Conservation (phyloP, 2,888 invertebrate genomes). For the Girardia tigrina region DNA sequence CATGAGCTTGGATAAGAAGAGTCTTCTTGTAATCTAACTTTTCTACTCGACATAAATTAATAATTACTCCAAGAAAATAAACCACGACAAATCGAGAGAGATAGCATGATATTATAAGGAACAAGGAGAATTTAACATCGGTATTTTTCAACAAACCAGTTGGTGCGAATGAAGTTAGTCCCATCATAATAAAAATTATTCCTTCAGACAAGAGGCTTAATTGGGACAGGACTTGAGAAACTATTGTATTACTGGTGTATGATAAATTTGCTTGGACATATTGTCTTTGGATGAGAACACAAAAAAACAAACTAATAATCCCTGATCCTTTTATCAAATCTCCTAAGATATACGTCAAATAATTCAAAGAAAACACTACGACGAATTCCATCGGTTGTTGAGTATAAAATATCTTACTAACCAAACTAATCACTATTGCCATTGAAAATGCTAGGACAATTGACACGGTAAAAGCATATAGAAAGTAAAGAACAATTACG, state of each 20-base stretch:
- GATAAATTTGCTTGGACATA: slow-evolving; percentile 26
- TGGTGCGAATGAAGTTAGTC: slow-evolving; percentile 21
- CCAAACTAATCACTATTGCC: slow-evolving; percentile 25
- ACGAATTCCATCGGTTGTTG: neutral
- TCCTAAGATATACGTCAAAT: neutral
- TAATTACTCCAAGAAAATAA: neutral
- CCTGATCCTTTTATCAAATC: slow-evolving; percentile 24
- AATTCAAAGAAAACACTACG: slow-evolving; percentile 2
- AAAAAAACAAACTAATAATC: slow-evolving; percentile 23
- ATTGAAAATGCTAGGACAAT: neutral
- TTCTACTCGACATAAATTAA: neutral
- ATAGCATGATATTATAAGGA: neutral
- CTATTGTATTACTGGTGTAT: neutral
- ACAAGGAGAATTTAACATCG: neutral
- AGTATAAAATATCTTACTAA: neutral
- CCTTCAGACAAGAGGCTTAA: slow-evolving; percentile 4
- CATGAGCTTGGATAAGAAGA: neutral
- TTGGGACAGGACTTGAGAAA: neutral
- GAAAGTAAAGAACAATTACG: neutral
- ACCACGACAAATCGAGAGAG: slow-evolving; percentile 25
- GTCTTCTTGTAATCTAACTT: neutral
- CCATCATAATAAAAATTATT: slow-evolving; percentile 24
- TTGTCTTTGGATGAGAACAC: slow-evolving; percentile 28
- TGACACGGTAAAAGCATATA: neutral
- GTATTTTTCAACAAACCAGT: neutral